phyloP scores from a whole-genome alignment of 2,797 vertebrate genomes.

The Chelon auratus region DNA sequence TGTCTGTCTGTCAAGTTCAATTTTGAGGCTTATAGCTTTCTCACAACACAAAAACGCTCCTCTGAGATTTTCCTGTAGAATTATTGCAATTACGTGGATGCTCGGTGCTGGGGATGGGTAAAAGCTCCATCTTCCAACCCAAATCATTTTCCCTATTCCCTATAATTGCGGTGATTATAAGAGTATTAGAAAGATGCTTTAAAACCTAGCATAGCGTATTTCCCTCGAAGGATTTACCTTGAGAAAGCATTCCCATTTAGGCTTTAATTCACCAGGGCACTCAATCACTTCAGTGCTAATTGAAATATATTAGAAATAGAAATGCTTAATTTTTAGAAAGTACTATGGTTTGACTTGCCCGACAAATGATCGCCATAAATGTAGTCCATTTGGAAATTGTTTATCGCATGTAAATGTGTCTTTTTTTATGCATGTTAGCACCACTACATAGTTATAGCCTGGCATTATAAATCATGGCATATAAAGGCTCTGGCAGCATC shows the following conservation, averaged over 20 bases:
- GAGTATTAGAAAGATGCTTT: conserved; percentile 70
- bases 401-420: conserved; percentile 43
- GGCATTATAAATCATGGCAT: conserved; percentile 15
- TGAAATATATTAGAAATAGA: conserved; percentile 77
- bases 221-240: conserved; percentile 66
- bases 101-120: conserved; percentile 50
- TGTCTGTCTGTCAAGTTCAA: conserved; percentile 69
- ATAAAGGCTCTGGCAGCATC: conserved; percentile 29
- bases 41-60: conserved; percentile 62
- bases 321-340: conserved; percentile 66
- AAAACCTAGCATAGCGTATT: conserved; percentile 70
- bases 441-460: conserved; percentile 17
- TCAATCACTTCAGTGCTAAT: conserved; percentile 75
- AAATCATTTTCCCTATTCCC: conserved; percentile 61
- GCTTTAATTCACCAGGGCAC: conserved; percentile 73
- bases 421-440: conserved; percentile 44
- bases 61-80: conserved; percentile 57
- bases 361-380: conserved; percentile 52
- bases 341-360: conserved; percentile 60
- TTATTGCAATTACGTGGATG: conserved; percentile 67
- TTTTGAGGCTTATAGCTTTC: conserved; percentile 58
- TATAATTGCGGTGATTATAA: conserved; percentile 71
- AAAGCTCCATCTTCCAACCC: conserved; percentile 68
- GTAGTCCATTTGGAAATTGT: conserved; percentile 64
- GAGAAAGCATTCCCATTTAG: conserved; percentile 72